A percentile compares a stretch with the other conserved stretches of the same genome.
Conservation (phyloP, 1,140 invertebrate genomes). For the Pseudomyrmex cubaensis region DNA sequence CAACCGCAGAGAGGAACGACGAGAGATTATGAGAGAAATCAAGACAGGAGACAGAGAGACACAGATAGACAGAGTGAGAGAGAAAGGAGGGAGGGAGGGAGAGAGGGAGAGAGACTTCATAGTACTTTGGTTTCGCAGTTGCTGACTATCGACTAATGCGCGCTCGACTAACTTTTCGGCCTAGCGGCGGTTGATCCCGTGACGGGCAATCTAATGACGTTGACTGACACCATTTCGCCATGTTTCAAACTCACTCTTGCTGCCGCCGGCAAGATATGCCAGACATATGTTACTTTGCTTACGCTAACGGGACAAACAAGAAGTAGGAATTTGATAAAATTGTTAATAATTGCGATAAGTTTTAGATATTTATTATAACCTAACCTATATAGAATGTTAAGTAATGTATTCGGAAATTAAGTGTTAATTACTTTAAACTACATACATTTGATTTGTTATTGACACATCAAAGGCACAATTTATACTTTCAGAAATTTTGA, state of each 20-base stretch:
- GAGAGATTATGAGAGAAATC: constrained; percentile 21
- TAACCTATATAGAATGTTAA: background rate
- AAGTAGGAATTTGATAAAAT: constrained; percentile 15
- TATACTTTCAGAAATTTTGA: background rate
- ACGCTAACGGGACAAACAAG: constrained; percentile 2
- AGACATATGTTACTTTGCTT: constrained; percentile 37
- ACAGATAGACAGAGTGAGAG: background rate
- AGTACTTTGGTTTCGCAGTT: constrained; percentile 60
- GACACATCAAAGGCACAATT: background rate
- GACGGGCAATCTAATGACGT: constrained; percentile 45
- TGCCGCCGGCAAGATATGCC: constrained; percentile 22
- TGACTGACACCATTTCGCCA: constrained; percentile 41
- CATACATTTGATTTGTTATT: background rate
- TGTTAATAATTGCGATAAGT: background rate
- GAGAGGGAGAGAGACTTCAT: constrained; percentile 8
- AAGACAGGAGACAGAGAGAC: background rate
- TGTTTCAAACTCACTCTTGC: constrained; percentile 38
- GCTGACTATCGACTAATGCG: constrained; percentile 58
- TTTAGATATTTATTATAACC: background rate
- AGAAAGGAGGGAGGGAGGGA: background rate
- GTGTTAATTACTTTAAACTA: background rate
- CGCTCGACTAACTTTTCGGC: constrained; percentile 62
- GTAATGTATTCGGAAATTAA: background rate
- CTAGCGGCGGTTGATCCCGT: constrained; percentile 40
- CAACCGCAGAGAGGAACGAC: constrained; percentile 39